Base-by-base conservation (phyloP, 2,113 vertebrate genomes). In the Nasalis larvatus region DNA sequence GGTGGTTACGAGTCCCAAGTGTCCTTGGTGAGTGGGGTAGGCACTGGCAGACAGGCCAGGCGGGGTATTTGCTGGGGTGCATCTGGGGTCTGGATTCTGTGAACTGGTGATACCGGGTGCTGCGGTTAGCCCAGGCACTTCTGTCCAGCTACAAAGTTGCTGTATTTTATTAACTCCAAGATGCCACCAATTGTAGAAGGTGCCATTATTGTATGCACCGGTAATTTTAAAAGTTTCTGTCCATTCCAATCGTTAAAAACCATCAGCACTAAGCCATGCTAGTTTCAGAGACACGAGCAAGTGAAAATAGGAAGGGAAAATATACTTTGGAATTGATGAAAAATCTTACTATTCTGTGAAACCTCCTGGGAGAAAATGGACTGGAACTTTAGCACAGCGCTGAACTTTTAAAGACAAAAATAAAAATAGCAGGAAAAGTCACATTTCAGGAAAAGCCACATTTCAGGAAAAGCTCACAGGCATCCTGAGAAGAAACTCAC, bases 1-100 rank as follows among this genome's bases (percentile, higher is more conserved):
- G 76, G 69, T 17, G 25, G 42, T 35, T 21, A 42, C 37, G 35
- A 56, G 8, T 16, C 20, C 83, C 1, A 0, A 63, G 60, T 20
- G 27, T 58, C 58, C 32, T 63, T 0, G 0, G 0, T 1, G 5
- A 17, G 6, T 0, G 35, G 16, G 35, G 37, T n/a, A 42, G 27
- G 37, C 32, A n/a, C 45, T 35, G 6, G 66, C 32, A 68, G 66
- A 68, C 66, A n/a, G 13, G 13, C 7, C 66, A n/a, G 16, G 32
- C 47, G 60, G 13, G 60, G 27, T 63, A 12, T 63, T 13, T 63
- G 27, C 60, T 32, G 27, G 27, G 60, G 18, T 85, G 18, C 13
- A 3, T 8, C 1, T 42, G 47, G 56, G 45, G 35, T 58, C 49
- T n/a, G 14, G 73, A 27, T 17, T 6, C 45, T 37, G 23, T 30